A percentile compares a stretch with the other conserved stretches of the same genome.
Evolutionary conservation across 2,888 invertebrate genomes (phyloP).

Genomic region (Melangyna quadrimaculata): DNA sequence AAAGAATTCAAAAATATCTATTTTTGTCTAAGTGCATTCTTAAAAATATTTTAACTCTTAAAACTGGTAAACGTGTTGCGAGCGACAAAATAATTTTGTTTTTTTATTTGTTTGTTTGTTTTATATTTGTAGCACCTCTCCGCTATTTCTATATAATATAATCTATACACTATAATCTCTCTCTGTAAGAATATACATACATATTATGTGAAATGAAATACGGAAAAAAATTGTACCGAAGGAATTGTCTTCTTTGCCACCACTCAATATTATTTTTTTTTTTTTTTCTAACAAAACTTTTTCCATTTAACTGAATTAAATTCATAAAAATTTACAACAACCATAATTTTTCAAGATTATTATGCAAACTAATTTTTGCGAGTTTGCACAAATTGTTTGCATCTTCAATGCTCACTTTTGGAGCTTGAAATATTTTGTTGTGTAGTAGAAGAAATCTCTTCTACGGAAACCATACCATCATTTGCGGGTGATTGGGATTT

Average conservation of each 20-base stretch:
- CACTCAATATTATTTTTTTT: background rate
- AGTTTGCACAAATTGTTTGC: background rate
- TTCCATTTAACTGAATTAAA: conserved; percentile 42
- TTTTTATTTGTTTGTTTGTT: conserved; percentile 2
- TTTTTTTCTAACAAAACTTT: background rate
- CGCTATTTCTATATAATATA: conserved; percentile 12
- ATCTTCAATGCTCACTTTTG: conserved; percentile 34
- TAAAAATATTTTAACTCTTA: conserved; percentile 66
- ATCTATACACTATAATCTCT: conserved; percentile 67
- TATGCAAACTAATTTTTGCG: conserved; percentile 11
- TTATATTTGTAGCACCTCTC: conserved; percentile 54
- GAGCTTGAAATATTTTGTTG: conserved; percentile 54
- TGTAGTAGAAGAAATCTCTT: conserved; percentile 63
- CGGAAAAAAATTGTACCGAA: conserved; percentile 43
- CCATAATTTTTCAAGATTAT: conserved; percentile 57
- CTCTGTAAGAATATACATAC: conserved; percentile 62
- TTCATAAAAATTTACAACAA: conserved; percentile 65
- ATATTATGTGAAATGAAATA: conserved; percentile 28
- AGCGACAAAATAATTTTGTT: conserved; percentile 42
- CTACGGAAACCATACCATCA: conserved; percentile 65
- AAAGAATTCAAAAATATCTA: conserved; percentile 4
- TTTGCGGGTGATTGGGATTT: conserved; percentile 38
- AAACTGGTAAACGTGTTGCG: conserved; percentile 53
- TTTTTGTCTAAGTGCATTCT: conserved; percentile 48
- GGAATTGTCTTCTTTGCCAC: conserved; percentile 31